Conservation (phyloP, 1,140 invertebrate species). For the Drosophila sp. region DNA sequence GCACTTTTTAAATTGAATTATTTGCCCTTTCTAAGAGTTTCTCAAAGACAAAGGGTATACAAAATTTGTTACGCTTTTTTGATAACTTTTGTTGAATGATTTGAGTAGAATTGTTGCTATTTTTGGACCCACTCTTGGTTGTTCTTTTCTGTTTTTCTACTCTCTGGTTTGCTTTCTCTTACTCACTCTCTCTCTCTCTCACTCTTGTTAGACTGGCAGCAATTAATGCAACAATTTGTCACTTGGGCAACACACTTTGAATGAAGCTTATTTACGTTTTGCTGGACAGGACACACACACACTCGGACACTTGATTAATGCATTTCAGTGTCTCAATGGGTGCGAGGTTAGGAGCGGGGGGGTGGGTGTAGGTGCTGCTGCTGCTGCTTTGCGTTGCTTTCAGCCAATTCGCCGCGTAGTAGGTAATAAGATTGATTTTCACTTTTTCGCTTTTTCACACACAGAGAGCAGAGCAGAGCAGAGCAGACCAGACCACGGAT, state of each 20-base stretch:
- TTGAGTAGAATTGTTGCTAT: not conserved
- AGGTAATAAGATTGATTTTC: slow-evolving; percentile 80
- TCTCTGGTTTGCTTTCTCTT: not conserved
- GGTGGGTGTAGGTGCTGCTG: not conserved
- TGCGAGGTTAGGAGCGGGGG: not conserved
- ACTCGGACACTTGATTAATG: slow-evolving; percentile 45
- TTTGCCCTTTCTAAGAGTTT: too few species aligned
- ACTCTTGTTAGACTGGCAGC: slow-evolving; percentile 6
- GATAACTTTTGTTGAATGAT: not conserved
- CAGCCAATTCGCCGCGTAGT: slow-evolving; percentile 63
- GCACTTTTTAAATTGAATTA: too few species aligned
- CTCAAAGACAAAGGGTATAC: too few species aligned
- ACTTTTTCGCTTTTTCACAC: slow-evolving; percentile 59
- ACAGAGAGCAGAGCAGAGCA: not conserved
- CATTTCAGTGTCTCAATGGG: slow-evolving; percentile 9
- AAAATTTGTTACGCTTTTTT: too few species aligned
- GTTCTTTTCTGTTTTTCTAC: not conserved
- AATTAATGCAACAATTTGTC: slow-evolving; percentile 46
- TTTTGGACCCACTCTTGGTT: not conserved
- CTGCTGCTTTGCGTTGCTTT: slow-evolving; percentile 30
- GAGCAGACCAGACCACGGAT: not conserved
- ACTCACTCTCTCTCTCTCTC: slow-evolving; percentile 14
- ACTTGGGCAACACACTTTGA: slow-evolving; percentile 69
- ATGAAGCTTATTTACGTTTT: slow-evolving; percentile 70
- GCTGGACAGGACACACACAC: not conserved